Percentiles rank a stretch among this genome's conserved stretches.
phyloP scores from a whole-genome alignment of 1,140 invertebrate genomes.

The Papilio helenus region DNA sequence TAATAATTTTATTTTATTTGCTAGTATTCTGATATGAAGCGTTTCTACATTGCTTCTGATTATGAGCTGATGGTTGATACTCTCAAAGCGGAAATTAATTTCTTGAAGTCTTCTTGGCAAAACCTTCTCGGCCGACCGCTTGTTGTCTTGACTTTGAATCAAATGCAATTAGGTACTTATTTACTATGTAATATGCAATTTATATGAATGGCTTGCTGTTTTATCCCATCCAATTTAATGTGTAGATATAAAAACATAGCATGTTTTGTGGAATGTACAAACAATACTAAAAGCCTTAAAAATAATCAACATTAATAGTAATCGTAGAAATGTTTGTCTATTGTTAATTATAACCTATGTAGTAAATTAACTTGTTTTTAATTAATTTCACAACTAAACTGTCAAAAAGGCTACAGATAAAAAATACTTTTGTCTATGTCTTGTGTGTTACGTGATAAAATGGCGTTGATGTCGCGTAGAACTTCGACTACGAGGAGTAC shows the following conservation, averaged over 20 bases:
- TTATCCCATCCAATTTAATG: background rate
- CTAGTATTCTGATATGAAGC: slow-evolving; percentile 97
- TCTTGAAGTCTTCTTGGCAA: slow-evolving; percentile 97
- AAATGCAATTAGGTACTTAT: slow-evolving; percentile 94
- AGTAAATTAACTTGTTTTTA: background rate
- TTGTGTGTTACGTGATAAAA: slow-evolving; percentile 27
- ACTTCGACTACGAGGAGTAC: slow-evolving; percentile 96
- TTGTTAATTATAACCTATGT: background rate
- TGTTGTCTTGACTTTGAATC: slow-evolving; percentile 94
- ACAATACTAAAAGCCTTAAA: background rate
- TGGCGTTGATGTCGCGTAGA: slow-evolving; percentile 84
- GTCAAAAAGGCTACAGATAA: slow-evolving; percentile 6
- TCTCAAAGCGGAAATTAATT: slow-evolving; percentile 97
- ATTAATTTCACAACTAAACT: background rate
- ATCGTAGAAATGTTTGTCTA: background rate
- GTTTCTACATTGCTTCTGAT: slow-evolving; percentile 98
- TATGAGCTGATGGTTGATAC: slow-evolving; percentile 98
- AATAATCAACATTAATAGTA: background rate
- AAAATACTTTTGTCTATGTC: slow-evolving; percentile 12
- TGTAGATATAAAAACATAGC: slow-evolving; percentile 16
- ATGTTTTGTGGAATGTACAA: background rate
- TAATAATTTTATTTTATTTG: slow-evolving; percentile 68
- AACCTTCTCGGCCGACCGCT: slow-evolving; percentile 95
- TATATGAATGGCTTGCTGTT: slow-evolving; percentile 31
- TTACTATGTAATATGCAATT: background rate